Conservation (phyloP, 1,140 invertebrate species). For the Belonocnema kinseyi region DNA sequence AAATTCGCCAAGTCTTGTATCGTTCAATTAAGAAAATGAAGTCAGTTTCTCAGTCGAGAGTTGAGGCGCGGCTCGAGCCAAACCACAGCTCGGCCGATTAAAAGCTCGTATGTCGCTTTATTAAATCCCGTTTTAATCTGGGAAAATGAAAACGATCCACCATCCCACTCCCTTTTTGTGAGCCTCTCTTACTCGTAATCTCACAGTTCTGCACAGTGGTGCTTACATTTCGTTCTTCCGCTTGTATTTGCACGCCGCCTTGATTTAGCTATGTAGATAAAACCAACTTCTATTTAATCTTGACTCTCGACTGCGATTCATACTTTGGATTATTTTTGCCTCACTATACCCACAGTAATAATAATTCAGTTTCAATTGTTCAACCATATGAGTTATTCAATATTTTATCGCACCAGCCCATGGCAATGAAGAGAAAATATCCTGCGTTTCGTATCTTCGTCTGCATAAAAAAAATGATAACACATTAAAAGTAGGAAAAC, state of each 20-base stretch:
- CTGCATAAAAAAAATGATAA: too few species aligned
- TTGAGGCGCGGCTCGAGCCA: constrained; percentile 43
- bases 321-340: constrained; percentile 11
- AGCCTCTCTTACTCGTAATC: constrained; percentile 55
- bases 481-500: too few species aligned
- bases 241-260: constrained; percentile 50
- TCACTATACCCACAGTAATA: not conserved
- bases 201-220: constrained; percentile 44
- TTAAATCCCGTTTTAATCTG: constrained; percentile 72
- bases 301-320: constrained; percentile 14
- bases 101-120: constrained; percentile 71
- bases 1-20: constrained; percentile 53
- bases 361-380: constrained; percentile 19
- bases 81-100: constrained; percentile 63
- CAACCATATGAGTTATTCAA: too few species aligned
- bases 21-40: constrained; percentile 66
- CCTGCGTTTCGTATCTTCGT: too few species aligned
- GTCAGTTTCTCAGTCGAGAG: constrained; percentile 38
- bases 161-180: constrained; percentile 43
- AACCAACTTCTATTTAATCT: constrained; percentile 25
- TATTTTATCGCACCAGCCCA: too few species aligned
- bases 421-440: too few species aligned
- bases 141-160: constrained; percentile 65
- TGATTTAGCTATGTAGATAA: constrained; percentile 55
- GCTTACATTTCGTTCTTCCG: constrained; percentile 47